Evolutionary conservation across 2,113 vertebrate species (phyloP).

Genomic region (Chaetodon auriga): DNA sequence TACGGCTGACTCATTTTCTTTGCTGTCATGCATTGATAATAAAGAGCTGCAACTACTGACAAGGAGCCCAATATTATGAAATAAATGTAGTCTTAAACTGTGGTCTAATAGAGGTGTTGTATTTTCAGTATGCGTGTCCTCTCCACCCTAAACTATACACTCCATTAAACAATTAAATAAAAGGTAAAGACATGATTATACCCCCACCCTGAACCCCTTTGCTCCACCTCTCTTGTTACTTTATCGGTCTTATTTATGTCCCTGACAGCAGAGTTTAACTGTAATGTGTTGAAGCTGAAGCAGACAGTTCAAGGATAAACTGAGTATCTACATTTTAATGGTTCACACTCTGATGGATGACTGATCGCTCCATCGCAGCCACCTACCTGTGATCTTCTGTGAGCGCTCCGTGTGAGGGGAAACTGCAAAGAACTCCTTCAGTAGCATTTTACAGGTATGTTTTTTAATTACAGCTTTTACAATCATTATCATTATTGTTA

Average conservation of each 20-base stretch:
- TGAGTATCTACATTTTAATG: neutral
- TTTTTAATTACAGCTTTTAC: conserved; percentile 85
- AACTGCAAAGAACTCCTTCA: conserved; percentile 49
- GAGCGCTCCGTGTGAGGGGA: neutral
- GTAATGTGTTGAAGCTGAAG: neutral
- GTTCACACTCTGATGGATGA: neutral
- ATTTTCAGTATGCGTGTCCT: neutral
- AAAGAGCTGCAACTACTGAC: neutral
- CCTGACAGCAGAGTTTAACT: neutral
- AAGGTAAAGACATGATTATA: neutral
- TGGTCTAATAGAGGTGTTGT: neutral
- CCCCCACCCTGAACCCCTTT: neutral
- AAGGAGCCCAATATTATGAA: neutral
- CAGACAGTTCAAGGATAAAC: neutral
- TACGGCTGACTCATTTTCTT: no score
- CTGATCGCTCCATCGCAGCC: neutral
- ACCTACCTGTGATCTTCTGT: conserved; percentile 23
- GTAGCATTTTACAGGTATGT: conserved; percentile 72
- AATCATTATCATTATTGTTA: conserved; percentile 81
- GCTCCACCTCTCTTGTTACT: neutral
- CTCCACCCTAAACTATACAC: neutral
- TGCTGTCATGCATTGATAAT: neutral
- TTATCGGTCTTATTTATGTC: neutral
- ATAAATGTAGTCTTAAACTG: neutral
- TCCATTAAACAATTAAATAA: neutral